A percentile compares a stretch with the other conserved stretches of the same genome.
These are phyloP conservation scores for Hoplodrina blanda DNA, from an alignment of 2,888 invertebrate species.

Conservation along the genomic window DNA sequence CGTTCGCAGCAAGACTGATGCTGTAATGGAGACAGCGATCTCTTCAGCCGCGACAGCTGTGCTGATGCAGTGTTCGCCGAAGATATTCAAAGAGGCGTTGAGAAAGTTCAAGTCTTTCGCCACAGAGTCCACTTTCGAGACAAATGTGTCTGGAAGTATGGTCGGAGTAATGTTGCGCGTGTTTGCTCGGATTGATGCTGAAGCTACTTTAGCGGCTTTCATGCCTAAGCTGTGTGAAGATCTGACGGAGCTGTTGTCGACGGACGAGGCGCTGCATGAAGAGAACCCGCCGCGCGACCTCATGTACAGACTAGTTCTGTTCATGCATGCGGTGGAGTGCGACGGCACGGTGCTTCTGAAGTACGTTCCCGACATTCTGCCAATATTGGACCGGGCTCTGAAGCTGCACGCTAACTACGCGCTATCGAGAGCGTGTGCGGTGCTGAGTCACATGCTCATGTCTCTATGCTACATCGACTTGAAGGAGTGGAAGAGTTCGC, in stretches of 20 bases:
- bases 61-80: slow-evolving; percentile 93
- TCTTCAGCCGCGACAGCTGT: slow-evolving; percentile 92
- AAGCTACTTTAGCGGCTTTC: slow-evolving; percentile 93
- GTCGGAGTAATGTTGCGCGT: slow-evolving; percentile 93
- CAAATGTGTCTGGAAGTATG: slow-evolving; percentile 95
- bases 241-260: slow-evolving; percentile 91
- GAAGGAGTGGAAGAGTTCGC: slow-evolving; percentile 91
- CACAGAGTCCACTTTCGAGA: slow-evolving; percentile 94
- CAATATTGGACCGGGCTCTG: slow-evolving; percentile 93
- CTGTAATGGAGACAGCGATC: slow-evolving; percentile 93
- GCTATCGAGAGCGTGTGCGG: slow-evolving; percentile 91
- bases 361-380: slow-evolving; percentile 92
- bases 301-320: slow-evolving; percentile 93
- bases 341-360: slow-evolving; percentile 92
- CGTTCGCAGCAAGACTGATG: slow-evolving; percentile 93
- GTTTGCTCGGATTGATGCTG: slow-evolving; percentile 92
- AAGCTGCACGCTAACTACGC: slow-evolving; percentile 93
- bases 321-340: slow-evolving; percentile 93
- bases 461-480: slow-evolving; percentile 92
- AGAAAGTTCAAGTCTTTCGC: slow-evolving; percentile 94
- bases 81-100: slow-evolving; percentile 92
- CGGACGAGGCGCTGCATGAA: slow-evolving; percentile 93
- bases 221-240: slow-evolving; percentile 93
- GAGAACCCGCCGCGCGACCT: slow-evolving; percentile 95
- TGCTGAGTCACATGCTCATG: slow-evolving; percentile 91